phyloP scores from a whole-genome alignment of 2,888 invertebrate genomes.

The Nyleta sp. region DNA sequence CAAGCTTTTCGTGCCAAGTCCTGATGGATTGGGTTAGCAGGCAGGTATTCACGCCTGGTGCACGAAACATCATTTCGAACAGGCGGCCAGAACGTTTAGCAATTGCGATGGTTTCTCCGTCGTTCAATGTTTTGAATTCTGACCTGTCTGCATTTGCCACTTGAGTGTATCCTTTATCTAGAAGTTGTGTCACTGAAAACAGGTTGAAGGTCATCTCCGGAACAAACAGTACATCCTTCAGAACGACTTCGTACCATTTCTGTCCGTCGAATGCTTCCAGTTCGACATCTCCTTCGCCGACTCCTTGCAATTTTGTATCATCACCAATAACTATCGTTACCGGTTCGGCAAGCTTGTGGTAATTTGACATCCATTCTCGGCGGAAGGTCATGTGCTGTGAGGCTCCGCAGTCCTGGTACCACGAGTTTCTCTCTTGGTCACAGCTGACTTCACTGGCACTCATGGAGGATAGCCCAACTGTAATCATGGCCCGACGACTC shows the following conservation, averaged over 20 bases:
- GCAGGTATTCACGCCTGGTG: too few relatives aligned
- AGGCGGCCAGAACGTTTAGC: too few relatives aligned
- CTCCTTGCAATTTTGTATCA: conserved; percentile 67
- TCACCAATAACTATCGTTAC: conserved; percentile 60
- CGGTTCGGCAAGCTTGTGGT: neutral
- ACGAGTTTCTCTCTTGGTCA: neutral
- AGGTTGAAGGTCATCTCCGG: conserved; percentile 67
- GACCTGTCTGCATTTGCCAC: too few relatives aligned
- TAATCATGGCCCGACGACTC: conserved; percentile 18
- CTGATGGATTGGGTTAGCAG: too few relatives aligned
- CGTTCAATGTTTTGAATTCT: too few relatives aligned
- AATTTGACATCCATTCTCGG: conserved; percentile 29
- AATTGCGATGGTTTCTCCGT: too few relatives aligned
- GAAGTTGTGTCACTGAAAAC: conserved; percentile 68
- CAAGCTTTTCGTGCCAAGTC: conserved; percentile 70
- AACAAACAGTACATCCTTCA: conserved; percentile 63
- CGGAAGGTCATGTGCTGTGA: conserved; percentile 41
- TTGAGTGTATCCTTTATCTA: conserved; percentile 69
- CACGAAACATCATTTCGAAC: too few relatives aligned
- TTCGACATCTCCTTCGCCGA: conserved; percentile 68
- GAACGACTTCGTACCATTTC: conserved; percentile 61
- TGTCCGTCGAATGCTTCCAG: conserved; percentile 70
- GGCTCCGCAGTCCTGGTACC: conserved; percentile 47
- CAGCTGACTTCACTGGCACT: too few relatives aligned
- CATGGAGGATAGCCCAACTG: conserved; percentile 15